Base-by-base conservation (phyloP, 2,113 vertebrate genomes). In the Ramphastos sulfuratus region DNA sequence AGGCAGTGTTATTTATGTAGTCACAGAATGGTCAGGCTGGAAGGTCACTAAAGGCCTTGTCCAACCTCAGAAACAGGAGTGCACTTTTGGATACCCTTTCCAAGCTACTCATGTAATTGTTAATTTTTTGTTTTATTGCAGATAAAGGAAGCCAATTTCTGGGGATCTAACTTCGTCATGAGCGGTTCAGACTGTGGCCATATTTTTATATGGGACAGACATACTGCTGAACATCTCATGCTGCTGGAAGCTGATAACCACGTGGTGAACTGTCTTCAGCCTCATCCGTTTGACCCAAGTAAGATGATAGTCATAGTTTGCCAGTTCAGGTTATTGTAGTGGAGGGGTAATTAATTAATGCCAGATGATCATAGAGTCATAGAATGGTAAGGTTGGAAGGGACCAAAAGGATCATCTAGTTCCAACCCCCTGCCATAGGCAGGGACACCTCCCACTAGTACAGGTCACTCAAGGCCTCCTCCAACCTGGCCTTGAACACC, bases 111-210 rank as follows among this genome's bases (percentile, higher is more conserved):
- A 79, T 69, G 23, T 37, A 28, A 64, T 28, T 6, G 37, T 30
- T 72, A 2, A 2, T 61, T 55, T 54, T 76, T 60, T 10, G 6
- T 93, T 92, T 87, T 59, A 35, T 24, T 96, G 60, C 76, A 99
- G 99, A 99, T 99, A 86, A 99, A 99, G 92, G 99, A 99, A 97
- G 99, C 99, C 19, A 99, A 99, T 96, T 99, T 99, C 95, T 99
- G 99, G 99, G 99, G 99, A 80, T 98, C 98, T 96, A 99, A 99
- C 96, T 99, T 99, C 87, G 99, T 99, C 72, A 99, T 99, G 99
- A 99, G 99, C 52, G 99, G 99, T 30, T 99, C 99, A 17, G 99
- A 99, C 95, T 99, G 99, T 35, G 99, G 99, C 64, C 99, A 99
- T 94, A 99, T 99, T 96, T 99, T 99, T 95, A 99, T 99, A 96